These are phyloP conservation scores for Tyrophagus putrescentiae DNA, from an alignment of 1,140 invertebrate genomes.

Conservation along the genomic window DNA sequence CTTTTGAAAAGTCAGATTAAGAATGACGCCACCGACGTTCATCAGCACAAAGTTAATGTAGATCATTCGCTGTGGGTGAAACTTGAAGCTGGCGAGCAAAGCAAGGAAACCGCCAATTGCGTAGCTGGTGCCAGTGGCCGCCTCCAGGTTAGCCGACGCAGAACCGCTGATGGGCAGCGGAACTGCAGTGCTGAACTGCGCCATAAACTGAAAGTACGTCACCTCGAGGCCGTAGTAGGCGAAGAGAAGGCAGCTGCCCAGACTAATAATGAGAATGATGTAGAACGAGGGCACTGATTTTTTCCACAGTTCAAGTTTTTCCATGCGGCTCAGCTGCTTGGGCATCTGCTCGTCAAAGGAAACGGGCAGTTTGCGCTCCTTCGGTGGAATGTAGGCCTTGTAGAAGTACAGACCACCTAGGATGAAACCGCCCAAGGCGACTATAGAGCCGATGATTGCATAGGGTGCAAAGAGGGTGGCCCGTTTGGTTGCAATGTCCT, in stretches of 20 bases:
- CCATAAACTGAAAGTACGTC: slow-evolving; percentile 20
- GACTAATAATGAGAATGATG: slow-evolving; percentile 5
- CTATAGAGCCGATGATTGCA: slow-evolving; percentile 3
- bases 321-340: slow-evolving; percentile 3
- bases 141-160: slow-evolving; percentile 10
- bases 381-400: slow-evolving; percentile 4
- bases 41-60: slow-evolving; percentile 17
- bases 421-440: neutral
- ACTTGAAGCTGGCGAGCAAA: neutral
- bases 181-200: slow-evolving; percentile 9
- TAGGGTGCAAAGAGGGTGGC: slow-evolving; percentile 3
- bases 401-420: neutral
- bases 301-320: slow-evolving; percentile 18
- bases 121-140: slow-evolving; percentile 10
- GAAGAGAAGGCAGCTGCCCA: neutral
- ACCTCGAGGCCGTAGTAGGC: slow-evolving; percentile 18
- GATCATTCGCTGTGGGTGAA: slow-evolving; percentile 11
- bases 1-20: neutral
- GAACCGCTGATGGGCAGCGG: slow-evolving; percentile 8
- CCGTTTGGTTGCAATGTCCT: neutral
- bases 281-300: slow-evolving; percentile 10
- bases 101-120: slow-evolving; percentile 8
- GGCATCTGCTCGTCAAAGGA: slow-evolving; percentile 17
- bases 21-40: slow-evolving; percentile 7
- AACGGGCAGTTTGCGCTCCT: slow-evolving; percentile 5